Evolutionary conservation across 1,140 invertebrate species (phyloP), one percentile per base, ranked within the genome.

Genomic region (Streblospio benedicti): DNA sequence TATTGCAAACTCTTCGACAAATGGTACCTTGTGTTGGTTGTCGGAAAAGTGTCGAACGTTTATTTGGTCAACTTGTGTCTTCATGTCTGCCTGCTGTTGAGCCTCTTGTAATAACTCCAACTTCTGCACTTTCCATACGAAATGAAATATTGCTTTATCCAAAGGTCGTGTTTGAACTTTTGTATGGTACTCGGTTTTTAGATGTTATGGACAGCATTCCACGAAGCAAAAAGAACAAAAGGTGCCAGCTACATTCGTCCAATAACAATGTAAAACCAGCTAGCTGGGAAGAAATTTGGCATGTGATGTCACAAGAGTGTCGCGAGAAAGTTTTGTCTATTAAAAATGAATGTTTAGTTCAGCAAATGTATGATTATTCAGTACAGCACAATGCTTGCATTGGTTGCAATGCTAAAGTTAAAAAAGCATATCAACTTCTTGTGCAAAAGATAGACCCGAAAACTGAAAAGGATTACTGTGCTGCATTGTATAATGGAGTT

Each of bases 11-110:
- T 69, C 80, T 94, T 53, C 86, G 89, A 77, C 88, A 92, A 79
- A 86, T 85, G 71, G 89, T 93, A 69, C 89, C 90, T 54, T 94
- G 91, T 82, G 89, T 93, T 71, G 91, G 91, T 49, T 94, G 91
- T 77, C 82, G 90, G 65, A 83, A 88, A 83, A 92, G 90, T 78
- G 90, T 92, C 62, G 90, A 93, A 74, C 82, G 86, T 67, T 76
- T 93, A 58, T 92, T 90, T 76, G 85, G 85, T 67, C 87, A 91
- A 70, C 75, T 93, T 61, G 86, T 86, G 67, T 85, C 87, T 70
- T 87, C 87, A 59, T 86, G 86, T 45, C 85, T 91, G 79, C 85
- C 87, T 58, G 88, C 90, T 53, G 79, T 93, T 64, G 87, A 91
- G 78, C 90, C 90, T 23, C 75, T 89, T 38, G 75, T 86, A 54